Evolutionary conservation across 2,888 invertebrate genomes (phyloP).

Genomic region (Eucera pruinosa): DNA sequence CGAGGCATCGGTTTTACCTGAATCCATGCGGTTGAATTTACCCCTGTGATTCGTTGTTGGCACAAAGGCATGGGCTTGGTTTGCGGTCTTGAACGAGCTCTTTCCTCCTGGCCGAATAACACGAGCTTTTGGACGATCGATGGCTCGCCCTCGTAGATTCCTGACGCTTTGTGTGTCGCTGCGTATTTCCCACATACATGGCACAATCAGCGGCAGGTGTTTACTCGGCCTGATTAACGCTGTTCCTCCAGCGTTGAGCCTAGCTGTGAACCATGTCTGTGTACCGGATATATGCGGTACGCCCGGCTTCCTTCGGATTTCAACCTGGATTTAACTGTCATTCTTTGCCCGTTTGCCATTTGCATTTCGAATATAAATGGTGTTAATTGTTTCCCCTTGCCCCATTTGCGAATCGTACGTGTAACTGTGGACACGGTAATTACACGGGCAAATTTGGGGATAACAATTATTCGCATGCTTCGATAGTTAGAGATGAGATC

Average conservation of each 20-base stretch:
- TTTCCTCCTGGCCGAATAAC: slow-evolving; percentile 70
- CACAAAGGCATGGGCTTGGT: slow-evolving; percentile 31
- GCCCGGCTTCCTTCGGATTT: slow-evolving; percentile 30
- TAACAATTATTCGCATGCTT: slow-evolving; percentile 7
- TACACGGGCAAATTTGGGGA: slow-evolving; percentile 4
- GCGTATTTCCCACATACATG: slow-evolving; percentile 72
- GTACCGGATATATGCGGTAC: slow-evolving; percentile 49
- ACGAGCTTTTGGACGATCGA: slow-evolving; percentile 74
- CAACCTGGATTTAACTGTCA: slow-evolving; percentile 51
- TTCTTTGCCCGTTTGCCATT: slow-evolving; percentile 27
- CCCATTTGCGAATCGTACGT: slow-evolving; percentile 1
- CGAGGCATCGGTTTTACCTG: slow-evolving; percentile 38
- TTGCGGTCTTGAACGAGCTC: slow-evolving; percentile 65
- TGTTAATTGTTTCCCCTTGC: slow-evolving; percentile 9
- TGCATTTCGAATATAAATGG: slow-evolving; percentile 36
- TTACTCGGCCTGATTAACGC: slow-evolving; percentile 81
- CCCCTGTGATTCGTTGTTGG: slow-evolving; percentile 36
- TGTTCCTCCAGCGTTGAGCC: slow-evolving; percentile 66
- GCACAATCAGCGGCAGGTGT: slow-evolving; percentile 80
- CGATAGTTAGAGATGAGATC: too few species aligned
- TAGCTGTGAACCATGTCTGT: slow-evolving; percentile 40
- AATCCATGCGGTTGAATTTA: slow-evolving; percentile 10
- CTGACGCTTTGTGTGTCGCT: slow-evolving; percentile 65
- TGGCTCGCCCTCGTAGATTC: slow-evolving; percentile 71
- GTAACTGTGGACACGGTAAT: slow-evolving; percentile 16